Percentiles rank a stretch among this genome's conserved stretches.
These are phyloP conservation scores for Drosophila stalkeri DNA, from an alignment of 2,888 invertebrate species.

Conservation along the genomic window DNA sequence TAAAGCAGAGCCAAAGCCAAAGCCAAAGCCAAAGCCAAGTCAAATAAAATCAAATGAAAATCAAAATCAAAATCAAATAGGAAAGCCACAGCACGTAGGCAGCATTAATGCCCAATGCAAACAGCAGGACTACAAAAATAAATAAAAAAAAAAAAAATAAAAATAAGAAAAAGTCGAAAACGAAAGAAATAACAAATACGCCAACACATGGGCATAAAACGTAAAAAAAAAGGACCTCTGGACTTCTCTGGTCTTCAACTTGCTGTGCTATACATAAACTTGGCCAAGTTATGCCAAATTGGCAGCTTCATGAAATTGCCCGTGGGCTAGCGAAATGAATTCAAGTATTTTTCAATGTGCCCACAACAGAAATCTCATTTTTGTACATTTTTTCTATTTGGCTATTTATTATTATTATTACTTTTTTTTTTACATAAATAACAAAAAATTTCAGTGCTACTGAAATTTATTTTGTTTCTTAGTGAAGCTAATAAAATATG, in stretches of 20 bases:
- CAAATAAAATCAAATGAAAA: slow-evolving; percentile 51
- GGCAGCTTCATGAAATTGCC: slow-evolving; percentile 39
- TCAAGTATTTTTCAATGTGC: slow-evolving; percentile 66
- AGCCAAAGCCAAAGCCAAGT: slow-evolving; percentile 13
- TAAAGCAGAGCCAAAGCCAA: no score
- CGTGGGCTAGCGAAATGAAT: slow-evolving; percentile 64
- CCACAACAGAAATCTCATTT: slow-evolving; percentile 8
- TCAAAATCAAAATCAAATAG: slow-evolving; percentile 29
- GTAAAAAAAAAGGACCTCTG: slow-evolving; percentile 1
- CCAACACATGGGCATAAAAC: slow-evolving; percentile 32
- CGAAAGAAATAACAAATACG: slow-evolving; percentile 43
- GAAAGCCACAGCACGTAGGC: slow-evolving; percentile 46
- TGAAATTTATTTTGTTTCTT: slow-evolving; percentile 46
- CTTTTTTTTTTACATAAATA: slow-evolving; percentile 30
- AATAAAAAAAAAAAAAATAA: not conserved
- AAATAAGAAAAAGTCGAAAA: slow-evolving; percentile 5
- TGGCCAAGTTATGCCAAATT: slow-evolving; percentile 60
- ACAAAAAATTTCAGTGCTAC: slow-evolving; percentile 17
- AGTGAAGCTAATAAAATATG: slow-evolving; percentile 42
- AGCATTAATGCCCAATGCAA: slow-evolving; percentile 67
- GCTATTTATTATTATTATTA: slow-evolving; percentile 57
- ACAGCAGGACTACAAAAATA: slow-evolving; percentile 14
- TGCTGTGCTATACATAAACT: slow-evolving; percentile 21
- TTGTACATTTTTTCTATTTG: slow-evolving; percentile 26
- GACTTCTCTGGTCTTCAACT: no score